Percentiles rank a stretch among this genome's conserved stretches.
Evolutionary conservation across 2,797 vertebrate genomes (phyloP).

Genomic region (Netta rufina): DNA sequence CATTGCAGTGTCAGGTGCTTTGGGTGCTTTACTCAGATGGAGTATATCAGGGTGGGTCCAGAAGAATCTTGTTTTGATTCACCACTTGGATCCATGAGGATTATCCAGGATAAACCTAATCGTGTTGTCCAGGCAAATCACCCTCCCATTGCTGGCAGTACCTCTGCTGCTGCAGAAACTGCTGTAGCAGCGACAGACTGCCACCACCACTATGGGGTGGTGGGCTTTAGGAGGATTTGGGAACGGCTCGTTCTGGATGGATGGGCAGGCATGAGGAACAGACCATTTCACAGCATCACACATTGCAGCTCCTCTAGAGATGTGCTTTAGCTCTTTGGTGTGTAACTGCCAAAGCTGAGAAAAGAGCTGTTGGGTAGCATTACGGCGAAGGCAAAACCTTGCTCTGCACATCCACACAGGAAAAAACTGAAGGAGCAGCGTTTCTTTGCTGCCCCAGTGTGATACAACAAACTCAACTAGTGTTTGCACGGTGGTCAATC

Average conservation of each 20-base stretch:
- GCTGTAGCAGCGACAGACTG: not conserved
- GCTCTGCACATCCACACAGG: not conserved
- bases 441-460: not conserved
- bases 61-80: not conserved
- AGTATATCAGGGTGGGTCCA: not conserved
- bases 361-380: not conserved
- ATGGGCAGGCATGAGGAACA: not conserved
- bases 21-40: not conserved
- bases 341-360: not conserved
- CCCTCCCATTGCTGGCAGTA: not conserved
- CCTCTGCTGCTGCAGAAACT: not conserved
- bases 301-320: not conserved
- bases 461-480: not conserved
- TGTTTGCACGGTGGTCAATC: not conserved
- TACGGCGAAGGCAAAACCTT: not conserved
- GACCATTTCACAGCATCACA: not conserved
- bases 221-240: not conserved
- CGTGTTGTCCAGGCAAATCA: not conserved
- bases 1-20: not conserved
- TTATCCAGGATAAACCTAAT: not conserved
- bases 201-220: accelerated
- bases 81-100: not conserved
- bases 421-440: conserved; percentile 11
- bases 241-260: not conserved
- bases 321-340: not conserved